Conservation (phyloP, 2,888 invertebrate genomes). For the Melolontha melolontha region DNA sequence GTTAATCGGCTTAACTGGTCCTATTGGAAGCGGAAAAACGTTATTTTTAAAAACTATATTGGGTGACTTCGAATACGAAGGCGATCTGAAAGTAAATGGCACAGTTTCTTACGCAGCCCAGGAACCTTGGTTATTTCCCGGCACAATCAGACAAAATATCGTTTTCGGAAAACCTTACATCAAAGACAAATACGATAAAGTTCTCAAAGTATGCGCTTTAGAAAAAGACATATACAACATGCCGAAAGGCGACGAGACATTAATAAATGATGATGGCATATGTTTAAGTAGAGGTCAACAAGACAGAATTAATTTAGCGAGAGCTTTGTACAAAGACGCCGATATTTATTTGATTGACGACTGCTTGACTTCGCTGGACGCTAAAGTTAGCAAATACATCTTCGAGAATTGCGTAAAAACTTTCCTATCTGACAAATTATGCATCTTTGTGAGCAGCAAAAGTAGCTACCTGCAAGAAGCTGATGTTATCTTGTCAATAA, state of each 20-base stretch:
- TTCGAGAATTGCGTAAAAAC: constrained; percentile 72
- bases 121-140: constrained; percentile 73
- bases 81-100: constrained; percentile 66
- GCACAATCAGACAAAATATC: constrained; percentile 80
- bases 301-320: constrained; percentile 82
- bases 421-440: constrained; percentile 56
- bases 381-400: constrained; percentile 77
- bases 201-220: constrained; percentile 75
- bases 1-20: constrained; percentile 71
- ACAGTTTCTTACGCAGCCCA: constrained; percentile 71
- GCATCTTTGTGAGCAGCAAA: constrained; percentile 57
- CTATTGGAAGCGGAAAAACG: constrained; percentile 75
- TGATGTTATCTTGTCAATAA: constrained; percentile 49
- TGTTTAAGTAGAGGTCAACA: constrained; percentile 87
- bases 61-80: constrained; percentile 63
- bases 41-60: constrained; percentile 64
- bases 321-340: constrained; percentile 80
- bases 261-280: constrained; percentile 84
- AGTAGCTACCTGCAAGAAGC: constrained; percentile 54
- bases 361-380: constrained; percentile 83
- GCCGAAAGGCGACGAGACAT: constrained; percentile 78
- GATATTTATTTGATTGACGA: constrained; percentile 85
- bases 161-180: constrained; percentile 77
- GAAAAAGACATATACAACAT: constrained; percentile 78
- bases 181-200: constrained; percentile 69